Evolutionary conservation across 2,888 invertebrate genomes (phyloP).

Genomic region (Calephelis perditalis): DNA sequence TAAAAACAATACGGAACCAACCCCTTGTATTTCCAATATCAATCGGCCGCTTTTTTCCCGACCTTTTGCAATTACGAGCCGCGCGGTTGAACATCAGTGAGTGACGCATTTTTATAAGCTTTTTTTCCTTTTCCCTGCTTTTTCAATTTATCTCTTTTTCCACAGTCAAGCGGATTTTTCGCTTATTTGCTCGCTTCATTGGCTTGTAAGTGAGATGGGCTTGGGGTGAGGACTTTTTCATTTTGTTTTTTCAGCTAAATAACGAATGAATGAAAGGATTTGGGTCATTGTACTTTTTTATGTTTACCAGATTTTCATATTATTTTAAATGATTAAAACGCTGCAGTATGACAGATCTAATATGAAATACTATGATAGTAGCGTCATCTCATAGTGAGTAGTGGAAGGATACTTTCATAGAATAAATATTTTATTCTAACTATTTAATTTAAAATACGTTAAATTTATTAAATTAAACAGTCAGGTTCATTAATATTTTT

Average conservation of each 20-base stretch:
- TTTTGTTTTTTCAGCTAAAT: slow-evolving; percentile 44
- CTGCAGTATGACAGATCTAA: slow-evolving; percentile 31
- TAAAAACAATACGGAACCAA: slow-evolving; percentile 40
- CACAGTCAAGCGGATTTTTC: slow-evolving; percentile 70
- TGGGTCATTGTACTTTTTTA: slow-evolving; percentile 30
- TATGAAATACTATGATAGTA: slow-evolving; percentile 35
- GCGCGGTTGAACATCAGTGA: slow-evolving; percentile 59
- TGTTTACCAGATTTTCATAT: not conserved
- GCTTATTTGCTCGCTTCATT: slow-evolving; percentile 76
- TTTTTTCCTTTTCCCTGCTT: slow-evolving; percentile 43
- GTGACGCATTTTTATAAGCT: slow-evolving; percentile 52
- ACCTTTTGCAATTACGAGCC: slow-evolving; percentile 61
- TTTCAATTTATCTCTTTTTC: slow-evolving; percentile 70
- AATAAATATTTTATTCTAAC: not conserved
- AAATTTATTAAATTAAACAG: no score
- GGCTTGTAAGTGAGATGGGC: slow-evolving; percentile 74
- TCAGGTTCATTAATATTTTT: no score
- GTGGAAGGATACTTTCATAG: slow-evolving; percentile 18
- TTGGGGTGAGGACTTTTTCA: slow-evolving; percentile 39
- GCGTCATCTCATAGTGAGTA: slow-evolving; percentile 44
- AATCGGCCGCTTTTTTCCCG: slow-evolving; percentile 45
- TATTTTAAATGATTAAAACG: slow-evolving; percentile 2
- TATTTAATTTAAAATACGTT: no score
- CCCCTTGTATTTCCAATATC: slow-evolving; percentile 20
- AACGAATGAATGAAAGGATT: slow-evolving; percentile 32